phyloP scores from a whole-genome alignment of 2,888 invertebrate species.

The Sipunculus nudus region DNA sequence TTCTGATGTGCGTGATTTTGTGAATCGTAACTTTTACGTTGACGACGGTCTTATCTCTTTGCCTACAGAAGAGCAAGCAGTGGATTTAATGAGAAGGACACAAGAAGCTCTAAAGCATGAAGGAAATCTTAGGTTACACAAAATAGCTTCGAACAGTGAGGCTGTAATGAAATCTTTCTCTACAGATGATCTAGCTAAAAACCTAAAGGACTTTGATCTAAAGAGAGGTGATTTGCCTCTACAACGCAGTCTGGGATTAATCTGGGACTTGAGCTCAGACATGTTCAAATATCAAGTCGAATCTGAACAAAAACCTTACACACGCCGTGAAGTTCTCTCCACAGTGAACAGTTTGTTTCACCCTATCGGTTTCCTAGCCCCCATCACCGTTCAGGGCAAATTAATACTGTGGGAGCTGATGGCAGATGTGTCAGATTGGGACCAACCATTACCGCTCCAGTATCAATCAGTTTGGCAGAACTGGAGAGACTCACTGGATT shows the following conservation, averaged over 20 bases:
- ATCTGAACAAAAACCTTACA: neutral
- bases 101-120: conserved; percentile 12
- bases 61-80: conserved; percentile 17
- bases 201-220: conserved; percentile 34
- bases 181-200: conserved; percentile 30
- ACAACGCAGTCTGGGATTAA: conserved; percentile 4
- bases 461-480: too few species aligned
- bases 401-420: neutral
- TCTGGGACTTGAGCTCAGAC: neutral
- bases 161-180: conserved; percentile 36
- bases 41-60: conserved; percentile 36
- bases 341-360: neutral
- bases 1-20: conserved; percentile 28
- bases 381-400: neutral
- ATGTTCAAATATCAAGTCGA: neutral
- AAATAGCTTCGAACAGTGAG: conserved; percentile 38
- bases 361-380: neutral
- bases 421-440: neutral
- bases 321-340: neutral
- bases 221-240: neutral
- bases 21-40: conserved; percentile 36
- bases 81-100: conserved; percentile 32
- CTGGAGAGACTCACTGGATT: too few species aligned
- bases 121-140: conserved; percentile 38
- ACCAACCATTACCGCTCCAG: too few species aligned